Evolutionary conservation across 2,797 vertebrate genomes (phyloP), one percentile per base, ranked within the genome.

Genomic region (Triplophysa bombifrons): DNA sequence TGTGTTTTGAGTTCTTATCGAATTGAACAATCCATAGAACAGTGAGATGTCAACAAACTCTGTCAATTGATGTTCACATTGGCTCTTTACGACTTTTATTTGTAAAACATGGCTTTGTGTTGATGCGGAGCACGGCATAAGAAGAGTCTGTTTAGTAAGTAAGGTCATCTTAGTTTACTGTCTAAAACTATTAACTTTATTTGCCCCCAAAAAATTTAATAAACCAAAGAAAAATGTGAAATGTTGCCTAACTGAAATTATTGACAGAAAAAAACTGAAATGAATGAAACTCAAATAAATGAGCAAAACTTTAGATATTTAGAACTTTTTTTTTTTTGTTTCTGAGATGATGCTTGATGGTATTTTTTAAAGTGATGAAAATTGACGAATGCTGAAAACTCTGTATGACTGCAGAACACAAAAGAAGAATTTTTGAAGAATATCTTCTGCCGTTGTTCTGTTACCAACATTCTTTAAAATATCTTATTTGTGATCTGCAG

Each of bases 41-140:
- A 48, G 22, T 76, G 30, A 68, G 58, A 68, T 68, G 64, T 76
- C 74, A 76, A 76, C 74, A 76, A 76, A 34, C 74, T 27, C 20
- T 67, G 50, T 51, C 25, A 22, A 48, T 56, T 67, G 72, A 65
- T 30, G 38, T 76, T 76, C 55, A 56, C 63, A 76, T 14, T 48
- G 65, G 22, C 53, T 68, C 14, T 30, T 19, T 63, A 63, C 17
- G 60, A 63, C 5, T 19, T 10, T 30, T 61, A 63, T 76, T 30
- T 30, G 27, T 30, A 67, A 68, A 76, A 67, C 41, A 25, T 48
- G 38, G 12, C 14, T 13, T 27, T 13, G 44, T 56, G 48, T 48
- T 2, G 38, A 30, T 58, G 12, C 0, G 17, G 64, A 58, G 53
- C 16, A 22, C 3, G 38, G 30, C 13, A 14, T 22, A 55, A 27